A percentile compares a stretch with the other conserved stretches of the same genome.
Conservation (phyloP, 2,888 invertebrate species). For the Volucella zonaria region DNA sequence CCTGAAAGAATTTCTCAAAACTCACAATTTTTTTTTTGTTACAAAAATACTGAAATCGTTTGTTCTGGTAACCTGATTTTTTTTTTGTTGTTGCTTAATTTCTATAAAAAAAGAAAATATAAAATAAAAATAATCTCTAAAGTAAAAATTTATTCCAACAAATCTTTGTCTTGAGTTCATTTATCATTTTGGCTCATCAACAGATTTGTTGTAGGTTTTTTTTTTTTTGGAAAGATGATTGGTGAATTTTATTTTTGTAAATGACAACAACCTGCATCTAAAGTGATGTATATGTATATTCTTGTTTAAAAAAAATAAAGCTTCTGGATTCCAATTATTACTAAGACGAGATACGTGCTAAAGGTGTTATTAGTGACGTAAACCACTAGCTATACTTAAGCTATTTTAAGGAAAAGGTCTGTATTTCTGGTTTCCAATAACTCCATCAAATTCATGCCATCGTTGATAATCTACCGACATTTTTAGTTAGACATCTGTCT, state of each 20-base stretch:
- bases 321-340: background rate
- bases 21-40: conserved; percentile 31
- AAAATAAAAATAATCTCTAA: conserved; percentile 21
- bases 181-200: conserved; percentile 58
- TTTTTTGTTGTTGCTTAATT: conserved; percentile 7
- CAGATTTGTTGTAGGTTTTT: conserved; percentile 38
- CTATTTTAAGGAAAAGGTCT: too few species aligned
- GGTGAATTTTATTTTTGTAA: conserved; percentile 37
- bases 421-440: background rate
- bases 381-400: background rate
- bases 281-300: background rate
- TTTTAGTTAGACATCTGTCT: background rate
- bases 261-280: conserved; percentile 34
- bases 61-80: conserved; percentile 51
- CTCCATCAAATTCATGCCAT: background rate
- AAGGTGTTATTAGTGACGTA: background rate
- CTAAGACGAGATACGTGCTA: background rate
- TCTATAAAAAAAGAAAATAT: background rate
- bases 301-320: background rate
- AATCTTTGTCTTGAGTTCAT: conserved; percentile 47
- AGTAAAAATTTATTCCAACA: conserved; percentile 27
- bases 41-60: conserved; percentile 37
- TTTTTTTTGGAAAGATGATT: conserved; percentile 34
- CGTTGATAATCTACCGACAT: too few species aligned
- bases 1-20: conserved; percentile 10